These are phyloP conservation scores for Cephalopterus ornatus DNA, from an alignment of 2,113 vertebrate genomes.

Conservation along the genomic window DNA sequence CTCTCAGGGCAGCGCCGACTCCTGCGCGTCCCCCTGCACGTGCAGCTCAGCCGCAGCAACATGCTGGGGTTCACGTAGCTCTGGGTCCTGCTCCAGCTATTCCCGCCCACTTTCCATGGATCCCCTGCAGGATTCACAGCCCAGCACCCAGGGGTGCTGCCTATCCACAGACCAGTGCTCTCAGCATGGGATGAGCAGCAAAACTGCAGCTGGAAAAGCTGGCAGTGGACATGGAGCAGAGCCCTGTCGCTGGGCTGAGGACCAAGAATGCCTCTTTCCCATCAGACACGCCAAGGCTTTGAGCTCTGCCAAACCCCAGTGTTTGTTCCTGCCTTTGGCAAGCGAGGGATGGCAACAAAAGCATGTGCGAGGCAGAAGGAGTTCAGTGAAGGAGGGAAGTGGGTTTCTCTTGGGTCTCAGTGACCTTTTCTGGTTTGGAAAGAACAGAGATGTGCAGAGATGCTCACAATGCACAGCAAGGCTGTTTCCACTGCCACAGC, in stretches of 20 bases:
- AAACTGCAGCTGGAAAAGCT: constrained; percentile 8
- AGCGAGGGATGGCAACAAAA: neutral
- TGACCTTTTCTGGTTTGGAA: constrained; percentile 55
- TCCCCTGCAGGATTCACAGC: neutral
- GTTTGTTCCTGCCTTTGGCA: constrained; percentile 55
- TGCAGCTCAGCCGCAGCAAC: neutral
- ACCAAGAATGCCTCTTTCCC: constrained; percentile 46
- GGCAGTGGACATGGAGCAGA: neutral
- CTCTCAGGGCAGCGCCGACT: neutral
- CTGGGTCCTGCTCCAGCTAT: neutral
- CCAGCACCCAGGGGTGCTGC: constrained; percentile 21
- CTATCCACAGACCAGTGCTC: neutral
- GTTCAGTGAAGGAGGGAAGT: constrained; percentile 34
- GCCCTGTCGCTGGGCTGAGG: neutral
- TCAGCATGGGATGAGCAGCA: neutral
- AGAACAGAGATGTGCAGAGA: neutral
- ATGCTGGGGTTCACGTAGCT: neutral
- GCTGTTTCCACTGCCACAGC: neutral
- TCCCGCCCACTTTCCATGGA: neutral
- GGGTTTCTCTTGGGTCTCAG: constrained; percentile 32
- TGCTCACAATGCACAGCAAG: neutral
- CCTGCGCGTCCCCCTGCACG: neutral
- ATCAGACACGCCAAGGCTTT: neutral
- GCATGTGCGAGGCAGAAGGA: constrained; percentile 9
- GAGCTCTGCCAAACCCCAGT: constrained; percentile 41